Conservation (phyloP, 2,113 vertebrate species). For the Campylomormyrus tamandua region DNA sequence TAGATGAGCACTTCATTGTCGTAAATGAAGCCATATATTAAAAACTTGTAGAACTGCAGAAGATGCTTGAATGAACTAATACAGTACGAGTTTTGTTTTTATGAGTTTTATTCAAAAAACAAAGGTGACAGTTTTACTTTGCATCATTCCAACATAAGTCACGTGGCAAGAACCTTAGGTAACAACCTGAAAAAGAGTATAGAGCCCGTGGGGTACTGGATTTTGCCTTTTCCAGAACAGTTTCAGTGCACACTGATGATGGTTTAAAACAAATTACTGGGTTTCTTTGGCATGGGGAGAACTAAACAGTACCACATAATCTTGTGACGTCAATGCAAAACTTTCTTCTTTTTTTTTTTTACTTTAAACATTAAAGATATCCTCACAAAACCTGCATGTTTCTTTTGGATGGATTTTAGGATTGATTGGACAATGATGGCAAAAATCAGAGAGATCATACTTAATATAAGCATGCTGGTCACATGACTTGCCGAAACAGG, state of each 20-base stretch:
- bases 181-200: slow-evolving; percentile 29
- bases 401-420: background rate
- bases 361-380: slow-evolving; percentile 70
- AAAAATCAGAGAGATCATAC: slow-evolving; percentile 37
- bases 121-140: slow-evolving; percentile 22
- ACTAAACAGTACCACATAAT: slow-evolving; percentile 10
- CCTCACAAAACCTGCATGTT: slow-evolving; percentile 40
- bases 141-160: slow-evolving; percentile 40
- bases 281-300: background rate
- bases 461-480: slow-evolving; percentile 60
- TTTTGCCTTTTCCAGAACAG: background rate
- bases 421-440: slow-evolving; percentile 19
- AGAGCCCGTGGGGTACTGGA: background rate
- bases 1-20: background rate
- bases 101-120: slow-evolving; percentile 51
- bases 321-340: slow-evolving; percentile 38
- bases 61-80: background rate
- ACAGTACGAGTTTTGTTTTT: background rate
- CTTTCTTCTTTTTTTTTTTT: slow-evolving; percentile 32
- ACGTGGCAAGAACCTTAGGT: slow-evolving; percentile 33
- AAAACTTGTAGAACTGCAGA: background rate
- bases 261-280: background rate
- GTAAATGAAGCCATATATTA: background rate
- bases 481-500: slow-evolving; percentile 1
- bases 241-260: slow-evolving; percentile 22